Evolutionary conservation across 2,888 invertebrate genomes (phyloP), one percentile per base, ranked within the genome.

Genomic region (Chouioia cunea): DNA sequence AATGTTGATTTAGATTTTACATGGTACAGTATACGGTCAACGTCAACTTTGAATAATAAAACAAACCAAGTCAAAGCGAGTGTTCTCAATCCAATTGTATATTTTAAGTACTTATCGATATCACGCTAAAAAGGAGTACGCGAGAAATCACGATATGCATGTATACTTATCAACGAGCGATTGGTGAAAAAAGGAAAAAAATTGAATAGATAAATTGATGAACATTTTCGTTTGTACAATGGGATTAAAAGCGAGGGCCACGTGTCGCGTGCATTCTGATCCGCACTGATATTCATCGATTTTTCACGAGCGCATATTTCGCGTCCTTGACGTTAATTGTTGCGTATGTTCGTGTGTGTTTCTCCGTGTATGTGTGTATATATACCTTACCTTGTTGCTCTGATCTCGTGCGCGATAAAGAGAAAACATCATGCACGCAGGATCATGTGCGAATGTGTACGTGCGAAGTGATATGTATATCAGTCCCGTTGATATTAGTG

Each of bases 251-350:
- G n/a, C n/a, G 6, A 10, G 36, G 12, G 36, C 36, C 64, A 70
- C 47, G 52, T 70, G 59, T 65, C 54, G 70, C 65, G 59, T 48
- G 58, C 59, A 62, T 56, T 66, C 36, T 46, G 52, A 58, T 65
- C 18, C n/a, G 52, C 58, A 53, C 65, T 62, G 59, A 72, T 72
- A 52, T 57, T 65, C 52, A 65, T 62, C 58, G 65, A 65, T 69
- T 65, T 72, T 64, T 36, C 36, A 60, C n/a, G 36, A 62, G 16
- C 64, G 52, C 58, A 44, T 50, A 18, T 12, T 72, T 53, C 20
- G 36, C 50, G 65, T 65, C 68, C 62, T 72, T 69, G 47, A 48
- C 60, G 50, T 60, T 72, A 65, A 65, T 72, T 65, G 65, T 69
- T 65, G 36, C 56, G 20, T 50, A 23, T 44, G 52, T 66, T 60